Evolutionary conservation across 2,797 vertebrate genomes (phyloP).

Genomic region (Acrossocheilus wenchowensis): DNA sequence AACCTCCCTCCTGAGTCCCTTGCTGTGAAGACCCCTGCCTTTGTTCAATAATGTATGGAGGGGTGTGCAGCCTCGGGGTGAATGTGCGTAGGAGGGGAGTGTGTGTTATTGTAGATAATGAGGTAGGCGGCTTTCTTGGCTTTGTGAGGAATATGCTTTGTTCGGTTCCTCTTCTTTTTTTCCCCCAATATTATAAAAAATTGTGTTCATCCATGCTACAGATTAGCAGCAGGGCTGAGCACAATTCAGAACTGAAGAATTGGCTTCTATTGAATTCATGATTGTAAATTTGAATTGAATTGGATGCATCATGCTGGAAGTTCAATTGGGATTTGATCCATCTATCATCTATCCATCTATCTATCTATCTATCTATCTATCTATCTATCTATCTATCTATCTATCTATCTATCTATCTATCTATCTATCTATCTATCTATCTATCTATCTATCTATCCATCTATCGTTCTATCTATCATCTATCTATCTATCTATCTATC

Average conservation of each 20-base stretch:
- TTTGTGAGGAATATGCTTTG: slow-evolving; percentile 16
- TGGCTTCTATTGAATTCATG: background rate
- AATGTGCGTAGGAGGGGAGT: slow-evolving; percentile 34
- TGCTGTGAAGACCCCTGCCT: slow-evolving; percentile 48
- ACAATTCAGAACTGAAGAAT: background rate
- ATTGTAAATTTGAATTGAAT: background rate
- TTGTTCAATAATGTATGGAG: slow-evolving; percentile 74
- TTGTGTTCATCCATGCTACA: background rate
- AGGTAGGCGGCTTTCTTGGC: slow-evolving; percentile 18
- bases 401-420: background rate
- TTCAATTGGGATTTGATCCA: background rate
- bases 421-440: background rate
- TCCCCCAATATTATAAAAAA: background rate
- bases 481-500: background rate
- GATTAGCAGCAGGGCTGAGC: background rate
- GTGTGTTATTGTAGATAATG: slow-evolving; percentile 49
- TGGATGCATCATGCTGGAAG: background rate
- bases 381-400: fast-evolving
- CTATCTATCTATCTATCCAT: background rate
- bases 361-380: background rate
- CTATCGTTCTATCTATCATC: too few species aligned
- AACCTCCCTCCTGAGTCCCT: slow-evolving; percentile 37
- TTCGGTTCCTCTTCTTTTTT: background rate
- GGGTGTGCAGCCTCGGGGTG: slow-evolving; percentile 56
- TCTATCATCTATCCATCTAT: background rate